Conservation (phyloP, 1,140 invertebrate species). For the Pseudachorutes palmiensis region DNA sequence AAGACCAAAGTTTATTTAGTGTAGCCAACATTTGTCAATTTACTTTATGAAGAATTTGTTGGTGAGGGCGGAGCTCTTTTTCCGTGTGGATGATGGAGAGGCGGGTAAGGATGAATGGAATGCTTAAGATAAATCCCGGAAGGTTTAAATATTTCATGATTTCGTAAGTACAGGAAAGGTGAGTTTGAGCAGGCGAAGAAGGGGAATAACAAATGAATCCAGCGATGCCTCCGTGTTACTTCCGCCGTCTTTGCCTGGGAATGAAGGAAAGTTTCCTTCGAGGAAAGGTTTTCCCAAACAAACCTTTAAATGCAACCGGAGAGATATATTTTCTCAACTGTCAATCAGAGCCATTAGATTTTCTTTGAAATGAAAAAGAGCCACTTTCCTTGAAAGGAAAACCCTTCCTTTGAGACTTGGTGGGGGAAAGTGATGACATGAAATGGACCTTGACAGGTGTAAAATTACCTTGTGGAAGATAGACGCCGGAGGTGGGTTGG, state of each 20-base stretch:
- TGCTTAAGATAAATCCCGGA: no score
- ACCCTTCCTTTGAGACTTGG: not conserved
- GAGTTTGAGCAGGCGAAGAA: no score
- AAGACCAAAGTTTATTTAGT: no score
- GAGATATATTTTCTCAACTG: constrained; percentile 6
- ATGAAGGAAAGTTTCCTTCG: not conserved
- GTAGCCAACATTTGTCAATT: no score
- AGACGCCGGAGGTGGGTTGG: constrained; percentile 29
- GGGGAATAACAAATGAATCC: not conserved
- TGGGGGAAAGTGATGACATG: not conserved
- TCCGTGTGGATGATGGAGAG: no score
- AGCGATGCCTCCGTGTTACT: not conserved
- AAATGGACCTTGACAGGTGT: not conserved
- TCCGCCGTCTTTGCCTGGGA: not conserved
- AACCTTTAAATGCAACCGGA: not conserved
- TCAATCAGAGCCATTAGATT: constrained; percentile 12
- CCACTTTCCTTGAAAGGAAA: not conserved
- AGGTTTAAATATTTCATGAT: no score
- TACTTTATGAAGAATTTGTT: no score
- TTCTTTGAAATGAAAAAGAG: not conserved
- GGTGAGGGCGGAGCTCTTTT: no score
- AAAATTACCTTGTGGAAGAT: constrained; percentile 34
- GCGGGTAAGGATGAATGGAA: no score
- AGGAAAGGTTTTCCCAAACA: not conserved
- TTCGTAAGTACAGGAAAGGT: no score